phyloP scores from a whole-genome alignment of 2,113 vertebrate genomes.

The Crotalus viridis region DNA sequence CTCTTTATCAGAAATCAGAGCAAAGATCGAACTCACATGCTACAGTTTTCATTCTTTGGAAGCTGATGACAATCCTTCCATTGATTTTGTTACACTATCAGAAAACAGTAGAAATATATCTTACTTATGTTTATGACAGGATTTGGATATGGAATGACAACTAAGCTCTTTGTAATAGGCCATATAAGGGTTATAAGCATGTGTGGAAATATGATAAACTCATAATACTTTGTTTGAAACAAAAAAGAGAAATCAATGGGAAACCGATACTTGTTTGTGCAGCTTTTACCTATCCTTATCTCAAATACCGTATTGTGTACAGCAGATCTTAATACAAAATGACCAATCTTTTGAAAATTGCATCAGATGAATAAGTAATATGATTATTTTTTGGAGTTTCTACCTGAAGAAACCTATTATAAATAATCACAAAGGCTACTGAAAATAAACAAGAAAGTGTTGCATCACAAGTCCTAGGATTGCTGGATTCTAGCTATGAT shows the following conservation, averaged over 20 bases:
- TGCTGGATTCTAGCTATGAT: neutral
- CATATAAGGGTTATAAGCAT: neutral
- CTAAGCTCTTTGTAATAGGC: neutral
- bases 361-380: neutral
- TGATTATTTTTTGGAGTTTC: neutral
- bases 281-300: neutral
- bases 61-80: neutral
- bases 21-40: neutral
- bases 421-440: neutral
- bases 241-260: neutral
- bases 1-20: neutral
- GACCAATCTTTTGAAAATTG: conserved; percentile 11
- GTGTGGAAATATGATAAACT: neutral
- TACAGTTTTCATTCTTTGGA: neutral
- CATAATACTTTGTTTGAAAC: neutral
- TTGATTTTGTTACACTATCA: conserved; percentile 15
- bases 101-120: neutral
- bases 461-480: neutral
- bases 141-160: neutral
- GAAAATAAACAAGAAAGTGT: neutral
- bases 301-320: neutral
- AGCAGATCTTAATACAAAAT: neutral
- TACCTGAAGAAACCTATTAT: neutral
- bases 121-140: neutral
- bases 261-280: neutral